A percentile compares a stretch with the other conserved stretches of the same genome.
Evolutionary conservation across 2,113 vertebrate species (phyloP).

Genomic region (Chiloscyllium plagiosum): DNA sequence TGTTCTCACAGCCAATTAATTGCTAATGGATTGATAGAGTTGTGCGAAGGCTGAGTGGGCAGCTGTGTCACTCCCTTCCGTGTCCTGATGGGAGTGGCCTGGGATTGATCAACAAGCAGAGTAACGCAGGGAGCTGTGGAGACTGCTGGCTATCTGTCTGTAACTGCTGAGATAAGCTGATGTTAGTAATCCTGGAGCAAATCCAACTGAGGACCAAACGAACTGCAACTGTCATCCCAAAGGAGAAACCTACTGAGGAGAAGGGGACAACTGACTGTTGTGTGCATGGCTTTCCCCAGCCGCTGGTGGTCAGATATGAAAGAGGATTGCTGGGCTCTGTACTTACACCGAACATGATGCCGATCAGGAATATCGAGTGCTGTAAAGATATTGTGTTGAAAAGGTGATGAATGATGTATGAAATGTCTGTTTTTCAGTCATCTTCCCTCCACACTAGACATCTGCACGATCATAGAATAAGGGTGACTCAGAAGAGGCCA

Average conservation of each 20-base stretch:
- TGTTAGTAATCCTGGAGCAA: background rate
- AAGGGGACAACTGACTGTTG: no score
- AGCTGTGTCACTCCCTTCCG: background rate
- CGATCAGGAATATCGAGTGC: background rate
- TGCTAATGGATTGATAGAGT: conserved; percentile 46
- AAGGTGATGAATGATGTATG: background rate
- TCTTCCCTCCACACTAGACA: background rate
- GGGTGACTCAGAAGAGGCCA: background rate
- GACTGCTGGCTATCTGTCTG: conserved; percentile 46
- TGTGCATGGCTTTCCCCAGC: background rate
- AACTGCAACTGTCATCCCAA: background rate
- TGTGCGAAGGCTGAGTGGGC: conserved; percentile 42
- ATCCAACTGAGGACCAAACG: background rate
- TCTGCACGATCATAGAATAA: background rate
- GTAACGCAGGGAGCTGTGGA: conserved; percentile 43
- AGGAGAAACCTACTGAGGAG: background rate
- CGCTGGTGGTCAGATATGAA: background rate
- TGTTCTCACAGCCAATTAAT: conserved; percentile 41
- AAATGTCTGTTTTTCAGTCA: background rate
- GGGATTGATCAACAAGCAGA: conserved; percentile 50
- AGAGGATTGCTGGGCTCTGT: background rate
- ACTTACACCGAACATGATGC: background rate
- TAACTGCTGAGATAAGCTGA: conserved; percentile 41
- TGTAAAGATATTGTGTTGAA: background rate
- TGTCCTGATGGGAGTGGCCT: conserved; percentile 41